Conservation (phyloP, 2,888 invertebrate genomes). For the Eutolmus rufibarbis region DNA sequence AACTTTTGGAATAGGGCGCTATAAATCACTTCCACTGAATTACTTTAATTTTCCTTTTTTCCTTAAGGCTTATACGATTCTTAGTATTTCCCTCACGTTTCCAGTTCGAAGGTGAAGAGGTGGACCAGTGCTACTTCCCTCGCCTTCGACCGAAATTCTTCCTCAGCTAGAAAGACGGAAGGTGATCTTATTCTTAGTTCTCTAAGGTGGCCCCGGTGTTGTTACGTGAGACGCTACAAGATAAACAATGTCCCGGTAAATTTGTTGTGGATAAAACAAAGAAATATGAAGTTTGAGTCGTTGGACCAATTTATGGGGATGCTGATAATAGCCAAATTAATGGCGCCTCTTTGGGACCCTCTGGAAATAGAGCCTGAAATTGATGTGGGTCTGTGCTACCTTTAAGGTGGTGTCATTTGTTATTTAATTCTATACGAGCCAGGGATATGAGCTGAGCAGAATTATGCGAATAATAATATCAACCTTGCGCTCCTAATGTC, state of each 20-base stretch:
- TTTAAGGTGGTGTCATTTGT: neutral
- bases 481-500: neutral
- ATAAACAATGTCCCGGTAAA: neutral
- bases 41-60: slow-evolving; percentile 23
- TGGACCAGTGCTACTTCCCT: neutral
- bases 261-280: neutral
- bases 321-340: neutral
- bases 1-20: neutral
- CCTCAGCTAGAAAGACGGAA: neutral
- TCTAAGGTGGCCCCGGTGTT: neutral
- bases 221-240: neutral
- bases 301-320: neutral
- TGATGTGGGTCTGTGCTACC: neutral
- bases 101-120: neutral
- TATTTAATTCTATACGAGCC: neutral
- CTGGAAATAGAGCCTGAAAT: neutral
- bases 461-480: neutral
- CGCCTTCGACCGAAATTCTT: neutral
- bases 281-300: neutral
- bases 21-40: slow-evolving; percentile 37
- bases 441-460: neutral
- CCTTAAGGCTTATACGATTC: neutral
- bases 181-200: neutral
- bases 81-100: slow-evolving; percentile 6
- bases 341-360: neutral